Conservation (phyloP, 2,797 vertebrate genomes). For the Pseudochirops corinnae region DNA sequence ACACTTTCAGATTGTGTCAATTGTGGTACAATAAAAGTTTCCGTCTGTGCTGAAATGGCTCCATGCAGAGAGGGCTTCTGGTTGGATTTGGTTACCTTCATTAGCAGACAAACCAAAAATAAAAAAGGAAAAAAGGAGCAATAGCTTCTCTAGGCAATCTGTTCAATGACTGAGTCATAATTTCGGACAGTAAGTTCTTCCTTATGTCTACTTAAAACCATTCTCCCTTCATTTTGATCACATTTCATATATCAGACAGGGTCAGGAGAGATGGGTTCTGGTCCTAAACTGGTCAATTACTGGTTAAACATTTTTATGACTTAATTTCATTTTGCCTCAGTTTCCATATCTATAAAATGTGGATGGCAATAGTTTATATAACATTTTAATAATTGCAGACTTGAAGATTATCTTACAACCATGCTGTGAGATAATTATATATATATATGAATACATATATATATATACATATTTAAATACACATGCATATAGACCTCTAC, state of each 20-base stretch:
- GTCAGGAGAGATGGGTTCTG: background rate
- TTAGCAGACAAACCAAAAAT: background rate
- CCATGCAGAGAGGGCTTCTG: background rate
- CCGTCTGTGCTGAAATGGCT: background rate
- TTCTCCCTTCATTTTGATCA: background rate
- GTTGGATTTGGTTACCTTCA: background rate
- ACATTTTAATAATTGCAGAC: background rate
- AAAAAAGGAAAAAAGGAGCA: background rate
- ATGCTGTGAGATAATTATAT: background rate
- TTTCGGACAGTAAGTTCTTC: background rate
- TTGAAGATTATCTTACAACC: background rate
- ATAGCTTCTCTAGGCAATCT: background rate
- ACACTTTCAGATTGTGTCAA: background rate
- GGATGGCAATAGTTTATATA: background rate
- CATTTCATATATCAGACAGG: background rate
- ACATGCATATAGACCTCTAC: no score
- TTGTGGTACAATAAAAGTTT: background rate
- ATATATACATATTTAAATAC: no score
- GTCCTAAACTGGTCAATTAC: background rate
- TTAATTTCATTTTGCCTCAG: background rate
- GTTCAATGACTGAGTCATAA: background rate
- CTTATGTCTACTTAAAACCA: background rate
- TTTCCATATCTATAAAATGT: background rate
- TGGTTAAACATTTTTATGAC: background rate
- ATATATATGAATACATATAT: no score